phyloP scores from a whole-genome alignment of 1,140 invertebrate species.

The Copidosoma floridanum region DNA sequence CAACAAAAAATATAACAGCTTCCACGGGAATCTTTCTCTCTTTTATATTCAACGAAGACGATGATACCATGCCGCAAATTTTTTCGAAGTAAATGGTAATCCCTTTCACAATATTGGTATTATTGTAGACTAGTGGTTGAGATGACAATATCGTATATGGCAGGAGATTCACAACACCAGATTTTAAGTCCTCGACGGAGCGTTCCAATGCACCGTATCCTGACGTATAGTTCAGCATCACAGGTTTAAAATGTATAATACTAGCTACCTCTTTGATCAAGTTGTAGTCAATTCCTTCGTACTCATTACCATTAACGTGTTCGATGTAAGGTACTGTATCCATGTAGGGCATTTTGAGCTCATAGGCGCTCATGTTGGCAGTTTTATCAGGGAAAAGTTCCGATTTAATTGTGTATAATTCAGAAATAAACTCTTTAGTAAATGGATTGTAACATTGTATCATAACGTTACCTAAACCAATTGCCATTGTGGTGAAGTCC shows the following conservation, averaged over 20 bases:
- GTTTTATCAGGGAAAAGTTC: conserved; percentile 3
- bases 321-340: neutral
- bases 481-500: neutral
- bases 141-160: neutral
- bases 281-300: neutral
- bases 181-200: neutral
- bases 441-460: conserved; percentile 4
- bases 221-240: neutral
- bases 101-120: neutral
- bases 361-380: neutral
- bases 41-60: neutral
- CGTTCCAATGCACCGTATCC: neutral
- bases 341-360: neutral
- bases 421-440: neutral
- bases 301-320: neutral
- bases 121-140: neutral
- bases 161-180: neutral
- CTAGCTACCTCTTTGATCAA: neutral
- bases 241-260: neutral
- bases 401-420: neutral
- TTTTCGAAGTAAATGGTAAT: neutral
- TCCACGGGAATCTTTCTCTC: neutral
- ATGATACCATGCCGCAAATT: neutral
- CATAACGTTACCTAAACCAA: neutral
- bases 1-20: neutral